These are phyloP conservation scores for Phoxinus dragarum DNA, from an alignment of 2,797 vertebrate genomes.

Conservation along the genomic window DNA sequence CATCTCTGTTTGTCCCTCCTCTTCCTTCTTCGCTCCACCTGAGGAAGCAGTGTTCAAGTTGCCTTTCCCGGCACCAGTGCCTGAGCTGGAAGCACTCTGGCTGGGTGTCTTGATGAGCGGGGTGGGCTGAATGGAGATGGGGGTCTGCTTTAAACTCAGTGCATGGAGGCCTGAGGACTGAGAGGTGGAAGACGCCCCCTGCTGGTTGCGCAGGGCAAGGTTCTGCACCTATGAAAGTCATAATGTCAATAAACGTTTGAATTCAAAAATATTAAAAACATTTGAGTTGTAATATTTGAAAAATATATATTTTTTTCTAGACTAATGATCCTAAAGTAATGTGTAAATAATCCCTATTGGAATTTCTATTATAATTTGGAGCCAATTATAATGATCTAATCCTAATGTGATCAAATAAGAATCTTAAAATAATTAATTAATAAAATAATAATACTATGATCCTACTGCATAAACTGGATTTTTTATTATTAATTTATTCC, in stretches of 20 bases:
- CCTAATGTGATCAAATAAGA: neutral
- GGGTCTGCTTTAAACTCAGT: conserved; percentile 86
- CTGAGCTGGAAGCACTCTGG: conserved; percentile 65
- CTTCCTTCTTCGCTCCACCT: conserved; percentile 84
- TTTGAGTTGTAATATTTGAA: neutral
- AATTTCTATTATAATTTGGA: neutral
- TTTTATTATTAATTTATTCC: neutral
- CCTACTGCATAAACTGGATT: neutral
- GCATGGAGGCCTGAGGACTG: conserved; percentile 80
- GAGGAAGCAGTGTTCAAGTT: conserved; percentile 63
- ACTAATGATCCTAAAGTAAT: neutral
- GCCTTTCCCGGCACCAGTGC: conserved; percentile 67
- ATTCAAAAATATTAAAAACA: neutral
- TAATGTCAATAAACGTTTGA: neutral
- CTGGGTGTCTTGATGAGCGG: conserved; percentile 81
- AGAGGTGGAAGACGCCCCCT: conserved; percentile 70
- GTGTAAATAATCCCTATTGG: neutral
- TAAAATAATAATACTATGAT: neutral
- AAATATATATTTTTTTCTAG: neutral
- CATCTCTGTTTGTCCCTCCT: conserved; percentile 74
- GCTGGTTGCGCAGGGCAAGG: conserved; percentile 87
- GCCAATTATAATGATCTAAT: neutral
- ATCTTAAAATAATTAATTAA: neutral
- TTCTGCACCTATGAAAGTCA: conserved; percentile 73
- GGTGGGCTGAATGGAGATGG: conserved; percentile 79